Evolutionary conservation across 2,113 vertebrate genomes (phyloP).

Genomic region (Phyllopteryx taeniolatus): DNA sequence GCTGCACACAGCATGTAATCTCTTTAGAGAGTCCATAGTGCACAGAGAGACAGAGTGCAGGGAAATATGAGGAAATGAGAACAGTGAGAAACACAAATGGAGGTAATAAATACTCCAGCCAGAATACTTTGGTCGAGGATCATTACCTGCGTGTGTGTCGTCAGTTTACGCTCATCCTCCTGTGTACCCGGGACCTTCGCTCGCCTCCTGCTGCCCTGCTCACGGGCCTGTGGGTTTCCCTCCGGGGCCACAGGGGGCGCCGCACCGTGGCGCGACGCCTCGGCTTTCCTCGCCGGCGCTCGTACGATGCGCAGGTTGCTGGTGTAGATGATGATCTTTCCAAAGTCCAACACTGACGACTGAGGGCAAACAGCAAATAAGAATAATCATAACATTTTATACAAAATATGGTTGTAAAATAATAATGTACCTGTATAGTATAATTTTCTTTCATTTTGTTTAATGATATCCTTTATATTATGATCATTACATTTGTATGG

Average conservation of each 20-base stretch:
- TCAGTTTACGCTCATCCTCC: constrained; percentile 41
- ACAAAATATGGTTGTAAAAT: too few species aligned
- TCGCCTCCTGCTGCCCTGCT: constrained; percentile 52
- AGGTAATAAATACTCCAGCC: constrained; percentile 30
- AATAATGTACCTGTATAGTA: too few species aligned
- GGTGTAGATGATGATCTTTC: constrained; percentile 97
- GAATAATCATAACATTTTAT: not conserved
- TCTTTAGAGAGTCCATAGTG: constrained; percentile 7
- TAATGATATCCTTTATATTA: not conserved
- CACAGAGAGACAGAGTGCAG: not conserved
- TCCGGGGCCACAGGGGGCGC: constrained; percentile 60
- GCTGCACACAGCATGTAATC: constrained; percentile 4
- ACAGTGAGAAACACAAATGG: constrained; percentile 13
- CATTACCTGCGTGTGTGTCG: constrained; percentile 52
- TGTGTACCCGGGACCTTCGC: constrained; percentile 28
- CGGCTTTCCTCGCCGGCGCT: constrained; percentile 78
- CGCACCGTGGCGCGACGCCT: constrained; percentile 70
- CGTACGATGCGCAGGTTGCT: constrained; percentile 93
- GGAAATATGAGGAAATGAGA: constrained; percentile 5
- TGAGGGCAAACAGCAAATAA: constrained; percentile 36
- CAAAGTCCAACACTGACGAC: constrained; percentile 86
- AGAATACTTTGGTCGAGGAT: constrained; percentile 44
- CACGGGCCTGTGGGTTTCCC: constrained; percentile 54
- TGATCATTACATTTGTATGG: not conserved
- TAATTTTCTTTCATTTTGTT: too few species aligned